These are phyloP conservation scores for Leptosomus discolor DNA, from an alignment of 2,113 vertebrate genomes.

Conservation along the genomic window DNA sequence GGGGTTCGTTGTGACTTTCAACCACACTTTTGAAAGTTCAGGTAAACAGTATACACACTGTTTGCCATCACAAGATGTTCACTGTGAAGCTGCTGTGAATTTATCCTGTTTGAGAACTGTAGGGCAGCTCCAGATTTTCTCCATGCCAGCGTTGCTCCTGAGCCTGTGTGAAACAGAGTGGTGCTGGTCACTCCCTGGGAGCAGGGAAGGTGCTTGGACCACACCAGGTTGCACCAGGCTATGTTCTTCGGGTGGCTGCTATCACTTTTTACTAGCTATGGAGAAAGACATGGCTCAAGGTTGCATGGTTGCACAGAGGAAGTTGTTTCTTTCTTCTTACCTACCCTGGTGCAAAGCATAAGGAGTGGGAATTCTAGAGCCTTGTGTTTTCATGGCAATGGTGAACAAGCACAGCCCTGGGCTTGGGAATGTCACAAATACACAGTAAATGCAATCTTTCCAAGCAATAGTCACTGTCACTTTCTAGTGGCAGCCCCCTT, in stretches of 20 bases:
- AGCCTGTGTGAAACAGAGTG: accelerated
- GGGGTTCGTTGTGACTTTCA: neutral
- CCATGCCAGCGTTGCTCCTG: accelerated
- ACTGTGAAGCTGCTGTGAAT: neutral
- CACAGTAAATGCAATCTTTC: neutral
- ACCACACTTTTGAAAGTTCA: neutral
- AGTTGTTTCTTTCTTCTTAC: neutral
- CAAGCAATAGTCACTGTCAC: neutral
- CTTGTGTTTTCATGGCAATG: neutral
- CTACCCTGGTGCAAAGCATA: neutral
- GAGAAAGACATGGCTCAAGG: neutral
- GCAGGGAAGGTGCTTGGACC: neutral
- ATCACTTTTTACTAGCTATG: neutral
- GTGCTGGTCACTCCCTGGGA: neutral
- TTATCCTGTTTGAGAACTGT: neutral
- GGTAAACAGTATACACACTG: neutral
- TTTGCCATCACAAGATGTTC: neutral
- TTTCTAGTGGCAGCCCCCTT: neutral
- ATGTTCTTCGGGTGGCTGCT: neutral
- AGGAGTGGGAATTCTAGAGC: neutral
- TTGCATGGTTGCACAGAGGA: neutral
- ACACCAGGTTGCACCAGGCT: neutral
- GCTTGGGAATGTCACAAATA: neutral
- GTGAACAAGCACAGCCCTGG: neutral
- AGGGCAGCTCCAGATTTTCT: neutral